Evolutionary conservation across 2,888 invertebrate species (phyloP), one percentile per base, ranked within the genome.

Genomic region (Metellina segmentata): DNA sequence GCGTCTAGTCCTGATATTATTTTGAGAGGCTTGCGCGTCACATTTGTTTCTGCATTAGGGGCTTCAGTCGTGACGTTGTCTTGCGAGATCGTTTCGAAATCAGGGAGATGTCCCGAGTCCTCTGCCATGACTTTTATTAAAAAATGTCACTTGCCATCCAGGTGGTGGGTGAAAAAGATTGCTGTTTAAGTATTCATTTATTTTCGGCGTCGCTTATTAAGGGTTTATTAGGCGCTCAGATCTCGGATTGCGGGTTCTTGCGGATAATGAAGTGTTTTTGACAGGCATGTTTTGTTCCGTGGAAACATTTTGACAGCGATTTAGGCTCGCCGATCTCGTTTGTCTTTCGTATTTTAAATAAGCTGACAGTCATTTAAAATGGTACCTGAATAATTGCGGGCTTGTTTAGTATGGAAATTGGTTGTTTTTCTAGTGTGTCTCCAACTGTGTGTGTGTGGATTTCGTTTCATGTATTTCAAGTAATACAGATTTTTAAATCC

Each of bases 11-110:
- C 19, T 19, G 20, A 51, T 49, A 53, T 71, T 79, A 52, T 20
- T 81, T 78, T n/a, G 20, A 16, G 52, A 19, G 72, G 19, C 20
- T 48, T 74, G 20, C 20, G 8, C 53, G 74, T 83, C 83, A 83
- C 72, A 72, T 87, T 87, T 87, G 81, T 86, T 86, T 86, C 86
- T 70, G 77, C 86, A 51, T 86, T 86, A 86, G 78, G 79, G 72
- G 61, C 82, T 83, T 83, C 82, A 83, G 61, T 83, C 81, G 70
- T 48, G 52, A 52, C n/a, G 19, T 77, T 77, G 77, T 51, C 19
- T 61, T 34, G 52, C 69, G 61, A 52, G 81, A 75, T 74, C 53
- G 34, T 74, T 75, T 74, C 74, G 48, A 75, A 74, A 85, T 74
- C 83, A 72, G 83, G 20, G 53, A 53, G 74, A 69, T 70, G 61